Evolutionary conservation across 2,797 vertebrate genomes (phyloP).

Genomic region (Apogon hyalosoma): DNA sequence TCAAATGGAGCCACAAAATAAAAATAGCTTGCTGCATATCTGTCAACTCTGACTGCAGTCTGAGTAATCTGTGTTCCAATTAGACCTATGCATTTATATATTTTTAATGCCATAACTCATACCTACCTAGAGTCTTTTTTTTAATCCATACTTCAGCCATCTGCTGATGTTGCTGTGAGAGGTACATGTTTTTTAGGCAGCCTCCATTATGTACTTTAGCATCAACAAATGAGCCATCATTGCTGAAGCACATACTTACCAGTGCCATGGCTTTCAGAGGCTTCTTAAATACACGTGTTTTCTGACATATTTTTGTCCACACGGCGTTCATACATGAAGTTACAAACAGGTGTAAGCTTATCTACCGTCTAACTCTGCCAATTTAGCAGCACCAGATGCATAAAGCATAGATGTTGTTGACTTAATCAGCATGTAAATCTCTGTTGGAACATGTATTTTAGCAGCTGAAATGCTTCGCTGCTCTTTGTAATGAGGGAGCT

Average conservation of each 20-base stretch:
- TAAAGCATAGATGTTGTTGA: background rate
- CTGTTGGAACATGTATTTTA: constrained; percentile 2
- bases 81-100: no score
- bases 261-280: constrained; percentile 28
- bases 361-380: background rate
- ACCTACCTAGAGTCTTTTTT: constrained; percentile 1
- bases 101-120: background rate
- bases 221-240: constrained; percentile 20
- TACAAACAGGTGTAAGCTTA: constrained; percentile 14
- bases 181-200: constrained; percentile 11
- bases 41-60: no score
- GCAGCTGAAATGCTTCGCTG: constrained; percentile 13
- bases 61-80: no score
- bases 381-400: constrained; percentile 15
- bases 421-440: constrained; percentile 15
- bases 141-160: constrained; percentile 3
- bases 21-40: background rate
- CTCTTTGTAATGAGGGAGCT: constrained; percentile 25
- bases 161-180: constrained; percentile 5
- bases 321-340: constrained; percentile 3
- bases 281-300: constrained; percentile 3
- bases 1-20: background rate
- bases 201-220: constrained; percentile 32
- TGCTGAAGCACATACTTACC: constrained; percentile 17
- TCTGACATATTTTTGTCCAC: constrained; percentile 19